phyloP scores from a whole-genome alignment of 2,888 invertebrate genomes.

The Diaprepes abbreviatus region DNA sequence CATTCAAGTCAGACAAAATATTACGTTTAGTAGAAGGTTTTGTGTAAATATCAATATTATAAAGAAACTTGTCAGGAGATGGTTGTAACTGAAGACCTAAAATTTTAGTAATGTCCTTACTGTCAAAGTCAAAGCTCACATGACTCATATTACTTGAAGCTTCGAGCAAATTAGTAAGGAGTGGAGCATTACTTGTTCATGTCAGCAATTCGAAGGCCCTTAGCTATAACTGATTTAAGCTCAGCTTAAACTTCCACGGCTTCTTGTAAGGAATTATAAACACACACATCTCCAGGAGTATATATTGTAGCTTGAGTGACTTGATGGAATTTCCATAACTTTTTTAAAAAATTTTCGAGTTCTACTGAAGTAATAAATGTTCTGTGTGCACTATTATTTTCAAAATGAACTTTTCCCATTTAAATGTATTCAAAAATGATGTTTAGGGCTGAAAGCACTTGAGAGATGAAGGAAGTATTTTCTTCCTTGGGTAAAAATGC shows the following conservation, averaged over 20 bases:
- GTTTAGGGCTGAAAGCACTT: not conserved
- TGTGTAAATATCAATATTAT: not conserved
- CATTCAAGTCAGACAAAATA: slow-evolving; percentile 28
- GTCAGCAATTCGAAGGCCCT: slow-evolving; percentile 29
- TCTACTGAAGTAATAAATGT: too few relatives aligned
- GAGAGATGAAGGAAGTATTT: not conserved
- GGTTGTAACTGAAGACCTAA: too few relatives aligned
- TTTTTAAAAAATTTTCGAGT: too few relatives aligned
- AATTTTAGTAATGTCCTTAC: too few relatives aligned
- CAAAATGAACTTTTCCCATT: too few relatives aligned
- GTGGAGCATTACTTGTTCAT: slow-evolving; percentile 42
- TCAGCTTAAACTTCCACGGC: slow-evolving; percentile 19
- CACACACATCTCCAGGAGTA: too few relatives aligned
- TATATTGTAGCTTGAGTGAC: too few relatives aligned
- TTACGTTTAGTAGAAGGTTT: slow-evolving; percentile 27
- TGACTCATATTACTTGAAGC: not conserved
- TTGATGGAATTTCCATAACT: too few relatives aligned
- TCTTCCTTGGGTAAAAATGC: not conserved
- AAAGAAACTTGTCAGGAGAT: slow-evolving; percentile 19
- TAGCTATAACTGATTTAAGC: not conserved
- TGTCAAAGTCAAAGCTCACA: slow-evolving; percentile 23
- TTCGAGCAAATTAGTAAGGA: slow-evolving; percentile 40
- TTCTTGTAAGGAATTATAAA: not conserved
- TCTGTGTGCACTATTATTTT: too few relatives aligned
- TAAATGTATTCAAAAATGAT: not conserved